Base-by-base conservation (phyloP, 2,888 invertebrate genomes). In the Chymomyza fuscimana region DNA sequence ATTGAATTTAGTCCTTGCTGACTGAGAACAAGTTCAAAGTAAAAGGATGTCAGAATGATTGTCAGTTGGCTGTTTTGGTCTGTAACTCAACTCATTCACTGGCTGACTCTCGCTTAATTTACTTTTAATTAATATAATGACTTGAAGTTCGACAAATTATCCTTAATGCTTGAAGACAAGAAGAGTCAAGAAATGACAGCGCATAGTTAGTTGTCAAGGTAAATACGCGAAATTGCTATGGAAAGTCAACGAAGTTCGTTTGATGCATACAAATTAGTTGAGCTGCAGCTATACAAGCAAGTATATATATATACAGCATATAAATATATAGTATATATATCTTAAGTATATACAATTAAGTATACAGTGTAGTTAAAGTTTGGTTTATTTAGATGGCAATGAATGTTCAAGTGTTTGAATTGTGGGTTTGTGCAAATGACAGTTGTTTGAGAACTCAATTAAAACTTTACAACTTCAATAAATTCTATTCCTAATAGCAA, bases 121-220 rank as follows among this genome's bases (percentile, higher is more conserved):
- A 79, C 87, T 82, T 88, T 87, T 87, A 87, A 87, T 87, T 86
- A 87, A 79, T 80, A 74, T 87, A 88, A 87, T 87, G 87, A 87
- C 83, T 89, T 69, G 73, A 80, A 86, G 81, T 86, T 86, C 77
- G 75, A 46, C 40, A 46, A 46, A 46, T 86, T 87, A 79, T 79
- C 74, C 79, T 72, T 77, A 74, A 83, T 80, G 82, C 70, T 50
- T 50, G 61, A 58, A 74, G 66, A 70, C 75, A 67, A 63, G 72
- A 75, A 67, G 62, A 71, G 72, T 71, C 82, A 85, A 54, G 54
- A 54, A 75, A 75, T 73, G 71, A 74, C 69, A 52, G 67, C 40
- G 52, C 50, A 62, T 32, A 70, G 16, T n/a, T 36, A 58, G n/a
- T 29, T 46, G 50, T 15, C 36, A 16, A 79, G 74, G 77, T 80